A percentile compares a stretch with the other conserved stretches of the same genome.
These are phyloP conservation scores for Alcedo quadribrachys DNA, from an alignment of 2,797 vertebrate species.

Conservation along the genomic window DNA sequence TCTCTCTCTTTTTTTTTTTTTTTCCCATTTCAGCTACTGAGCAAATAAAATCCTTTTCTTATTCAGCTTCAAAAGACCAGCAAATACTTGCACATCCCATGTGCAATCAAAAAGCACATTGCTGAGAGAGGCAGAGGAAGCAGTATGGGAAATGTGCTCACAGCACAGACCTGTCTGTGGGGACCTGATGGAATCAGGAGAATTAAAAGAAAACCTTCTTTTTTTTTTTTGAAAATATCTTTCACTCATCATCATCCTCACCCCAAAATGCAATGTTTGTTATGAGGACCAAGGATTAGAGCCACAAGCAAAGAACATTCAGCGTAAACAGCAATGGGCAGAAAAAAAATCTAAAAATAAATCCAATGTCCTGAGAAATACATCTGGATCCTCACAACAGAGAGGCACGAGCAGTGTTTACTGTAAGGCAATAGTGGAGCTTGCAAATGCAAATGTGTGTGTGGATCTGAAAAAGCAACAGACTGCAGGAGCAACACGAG, in stretches of 20 bases:
- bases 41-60: not conserved
- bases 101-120: not conserved
- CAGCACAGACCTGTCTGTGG: not conserved
- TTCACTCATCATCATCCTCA: not conserved
- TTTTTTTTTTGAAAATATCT: not conserved
- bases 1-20: not conserved
- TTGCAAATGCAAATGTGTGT: slow-evolving; percentile 59
- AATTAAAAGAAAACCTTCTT: not conserved
- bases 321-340: not conserved
- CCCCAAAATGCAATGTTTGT: accelerated
- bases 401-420: slow-evolving; percentile 36
- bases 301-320: not conserved
- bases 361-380: not conserved
- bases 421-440: slow-evolving; percentile 44
- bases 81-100: not conserved
- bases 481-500: slow-evolving; percentile 53
- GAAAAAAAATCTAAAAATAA: not conserved
- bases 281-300: accelerated
- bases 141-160: not conserved
- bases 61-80: not conserved
- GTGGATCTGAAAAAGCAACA: slow-evolving; percentile 61
- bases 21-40: not conserved
- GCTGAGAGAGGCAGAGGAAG: not conserved
- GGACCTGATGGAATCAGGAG: not conserved
- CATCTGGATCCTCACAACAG: slow-evolving; percentile 40